Percentiles rank a stretch among this genome's conserved stretches.
These are phyloP conservation scores for Ophioninae sp. DNA, from an alignment of 2,888 invertebrate species.

Conservation along the genomic window DNA sequence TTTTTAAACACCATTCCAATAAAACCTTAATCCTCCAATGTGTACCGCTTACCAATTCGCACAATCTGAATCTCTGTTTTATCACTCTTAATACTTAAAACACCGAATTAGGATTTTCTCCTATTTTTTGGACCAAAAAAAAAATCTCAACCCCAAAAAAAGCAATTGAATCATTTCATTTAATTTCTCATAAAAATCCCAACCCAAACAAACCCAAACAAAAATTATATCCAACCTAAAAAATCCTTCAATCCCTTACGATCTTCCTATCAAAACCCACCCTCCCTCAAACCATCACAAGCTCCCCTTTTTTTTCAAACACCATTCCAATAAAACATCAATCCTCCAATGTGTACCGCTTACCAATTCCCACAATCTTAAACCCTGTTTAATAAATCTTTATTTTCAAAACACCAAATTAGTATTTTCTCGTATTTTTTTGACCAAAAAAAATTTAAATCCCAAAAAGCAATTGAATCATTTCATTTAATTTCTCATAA, in stretches of 20 bases:
- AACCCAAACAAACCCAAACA: too few relatives aligned
- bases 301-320: too few relatives aligned
- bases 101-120: constrained; percentile 35
- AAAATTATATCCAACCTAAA: too few relatives aligned
- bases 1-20: too few relatives aligned
- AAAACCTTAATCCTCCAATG: neutral
- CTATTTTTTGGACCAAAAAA: constrained; percentile 47
- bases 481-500: neutral
- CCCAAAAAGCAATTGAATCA: constrained; percentile 1
- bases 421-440: constrained; percentile 39
- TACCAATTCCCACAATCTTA: neutral
- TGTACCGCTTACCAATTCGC: neutral
- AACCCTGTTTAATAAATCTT: neutral
- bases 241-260: too few relatives aligned
- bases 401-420: constrained; percentile 28
- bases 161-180: constrained; percentile 15
- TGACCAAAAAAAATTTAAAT: constrained; percentile 33
- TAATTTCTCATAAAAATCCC: neutral
- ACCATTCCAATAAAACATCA: too few relatives aligned
- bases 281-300: too few relatives aligned
- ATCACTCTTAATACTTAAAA: constrained; percentile 12
- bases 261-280: too few relatives aligned
- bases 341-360: neutral
- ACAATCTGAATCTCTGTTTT: neutral
- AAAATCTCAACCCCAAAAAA: constrained; percentile 16